phyloP scores from a whole-genome alignment of 1,140 invertebrate species.

The Bombus breviceps region DNA sequence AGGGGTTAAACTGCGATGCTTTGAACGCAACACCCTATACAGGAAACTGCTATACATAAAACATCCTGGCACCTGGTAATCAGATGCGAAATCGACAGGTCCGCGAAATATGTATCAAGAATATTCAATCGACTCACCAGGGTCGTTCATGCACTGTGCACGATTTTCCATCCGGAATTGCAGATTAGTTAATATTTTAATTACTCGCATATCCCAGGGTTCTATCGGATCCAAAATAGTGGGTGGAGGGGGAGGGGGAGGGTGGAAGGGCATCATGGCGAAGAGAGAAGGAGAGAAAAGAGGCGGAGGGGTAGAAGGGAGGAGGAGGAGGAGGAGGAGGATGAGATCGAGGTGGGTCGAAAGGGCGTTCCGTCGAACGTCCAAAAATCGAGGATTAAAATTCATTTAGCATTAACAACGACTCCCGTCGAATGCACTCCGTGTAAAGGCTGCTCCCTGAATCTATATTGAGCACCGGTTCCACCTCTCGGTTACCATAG shows the following conservation, averaged over 20 bases:
- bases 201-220: background rate
- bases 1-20: background rate
- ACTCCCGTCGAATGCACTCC: slow-evolving; percentile 57
- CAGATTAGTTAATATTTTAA: slow-evolving; percentile 50
- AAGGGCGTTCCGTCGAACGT: slow-evolving; percentile 42
- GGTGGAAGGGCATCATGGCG: too few relatives aligned
- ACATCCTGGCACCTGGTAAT: slow-evolving; percentile 4
- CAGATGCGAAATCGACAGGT: background rate
- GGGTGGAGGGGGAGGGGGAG: too few relatives aligned
- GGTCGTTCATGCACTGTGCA: background rate
- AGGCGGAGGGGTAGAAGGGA: background rate
- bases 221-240: background rate
- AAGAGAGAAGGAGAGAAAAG: background rate
- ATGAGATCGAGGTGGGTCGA: slow-evolving; percentile 13
- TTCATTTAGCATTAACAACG: slow-evolving; percentile 65
- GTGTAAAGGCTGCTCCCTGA: slow-evolving; percentile 65
- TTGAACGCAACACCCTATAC: background rate
- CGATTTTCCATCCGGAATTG: slow-evolving; percentile 20
- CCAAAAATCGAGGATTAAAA: slow-evolving; percentile 46
- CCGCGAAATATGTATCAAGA: slow-evolving; percentile 14
- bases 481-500: slow-evolving; percentile 69
- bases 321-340: background rate
- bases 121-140: slow-evolving; percentile 19
- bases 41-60: background rate
- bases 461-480: slow-evolving; percentile 68